Evolutionary conservation across 2,888 invertebrate genomes (phyloP).

Genomic region (Sphaeridia pumilis): DNA sequence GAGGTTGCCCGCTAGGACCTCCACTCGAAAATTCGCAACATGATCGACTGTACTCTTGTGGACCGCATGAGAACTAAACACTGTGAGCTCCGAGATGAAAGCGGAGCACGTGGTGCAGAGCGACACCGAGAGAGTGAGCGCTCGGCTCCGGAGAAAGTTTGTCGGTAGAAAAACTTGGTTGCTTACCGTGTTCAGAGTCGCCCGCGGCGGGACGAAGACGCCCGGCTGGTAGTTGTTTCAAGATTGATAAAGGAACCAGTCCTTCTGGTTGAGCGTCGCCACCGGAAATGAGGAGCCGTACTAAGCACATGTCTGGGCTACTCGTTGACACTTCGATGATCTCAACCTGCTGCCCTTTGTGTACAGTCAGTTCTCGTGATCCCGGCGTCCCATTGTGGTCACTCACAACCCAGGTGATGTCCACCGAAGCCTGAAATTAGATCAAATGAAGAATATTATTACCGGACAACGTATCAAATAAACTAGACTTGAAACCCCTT

Average conservation of each 20-base stretch:
- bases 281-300: slow-evolving; percentile 41
- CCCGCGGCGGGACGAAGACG: slow-evolving; percentile 23
- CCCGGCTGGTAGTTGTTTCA: slow-evolving; percentile 57
- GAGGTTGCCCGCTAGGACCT: too few species aligned
- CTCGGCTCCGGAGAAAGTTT: too few species aligned
- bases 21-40: too few species aligned
- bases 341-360: slow-evolving; percentile 88
- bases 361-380: slow-evolving; percentile 67
- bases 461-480: too few species aligned
- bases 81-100: not conserved
- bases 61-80: too few species aligned
- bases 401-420: slow-evolving; percentile 83
- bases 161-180: not conserved
- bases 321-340: slow-evolving; percentile 62
- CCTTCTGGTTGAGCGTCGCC: slow-evolving; percentile 56
- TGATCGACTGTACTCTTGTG: too few species aligned
- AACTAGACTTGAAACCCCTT: too few species aligned
- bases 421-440: slow-evolving; percentile 51
- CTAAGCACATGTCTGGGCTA: slow-evolving; percentile 46
- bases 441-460: too few species aligned
- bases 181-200: slow-evolving; percentile 31
- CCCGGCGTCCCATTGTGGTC: slow-evolving; percentile 67
- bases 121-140: slow-evolving; percentile 15
- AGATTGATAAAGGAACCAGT: slow-evolving; percentile 64
- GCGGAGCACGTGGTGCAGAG: too few species aligned